Percentiles rank a stretch among this genome's conserved stretches.
Conservation (phyloP, 2,797 vertebrate species). For the Microctenopoma lineatum region DNA sequence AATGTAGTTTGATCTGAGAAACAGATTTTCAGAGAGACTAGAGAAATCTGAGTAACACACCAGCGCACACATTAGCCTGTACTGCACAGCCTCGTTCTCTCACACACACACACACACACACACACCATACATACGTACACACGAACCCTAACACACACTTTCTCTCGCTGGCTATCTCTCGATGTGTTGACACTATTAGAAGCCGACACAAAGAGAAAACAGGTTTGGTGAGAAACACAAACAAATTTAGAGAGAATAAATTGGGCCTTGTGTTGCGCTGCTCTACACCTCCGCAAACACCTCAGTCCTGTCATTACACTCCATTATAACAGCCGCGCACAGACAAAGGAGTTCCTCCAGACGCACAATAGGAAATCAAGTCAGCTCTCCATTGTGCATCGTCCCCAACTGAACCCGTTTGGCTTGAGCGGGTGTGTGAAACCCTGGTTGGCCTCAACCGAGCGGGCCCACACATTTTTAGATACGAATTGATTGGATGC, state of each 20-base stretch:
- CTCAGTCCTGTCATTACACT: conserved; percentile 71
- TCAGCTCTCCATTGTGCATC: conserved; percentile 56
- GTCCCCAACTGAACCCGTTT: conserved; percentile 42
- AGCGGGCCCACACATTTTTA: conserved; percentile 1
- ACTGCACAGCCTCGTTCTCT: conserved; percentile 1
- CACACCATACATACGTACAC: too few relatives aligned
- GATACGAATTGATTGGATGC: conserved; percentile 15
- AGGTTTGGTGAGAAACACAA: conserved; percentile 51
- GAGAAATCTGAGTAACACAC: conserved; percentile 29
- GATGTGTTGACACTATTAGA: conserved; percentile 60
- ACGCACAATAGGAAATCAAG: conserved; percentile 72
- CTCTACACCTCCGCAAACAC: conserved; percentile 62
- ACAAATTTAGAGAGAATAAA: conserved; percentile 66
- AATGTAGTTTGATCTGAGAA: conserved; percentile 41
- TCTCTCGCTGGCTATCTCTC: conserved; percentile 13
- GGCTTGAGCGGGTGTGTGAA: conserved; percentile 9
- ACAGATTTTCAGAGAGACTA: conserved; percentile 23
- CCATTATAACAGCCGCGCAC: conserved; percentile 63
- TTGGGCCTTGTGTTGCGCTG: conserved; percentile 58
- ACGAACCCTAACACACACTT: background rate
- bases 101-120: conserved; percentile 1
- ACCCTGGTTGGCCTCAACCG: background rate
- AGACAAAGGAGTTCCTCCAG: conserved; percentile 63
- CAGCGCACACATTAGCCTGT: conserved; percentile 29
- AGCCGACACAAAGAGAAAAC: conserved; percentile 51